Percentiles rank a stretch among this genome's conserved stretches.
These are phyloP conservation scores for Cyprinella venusta DNA, from an alignment of 2,797 vertebrate species.

Conservation along the genomic window DNA sequence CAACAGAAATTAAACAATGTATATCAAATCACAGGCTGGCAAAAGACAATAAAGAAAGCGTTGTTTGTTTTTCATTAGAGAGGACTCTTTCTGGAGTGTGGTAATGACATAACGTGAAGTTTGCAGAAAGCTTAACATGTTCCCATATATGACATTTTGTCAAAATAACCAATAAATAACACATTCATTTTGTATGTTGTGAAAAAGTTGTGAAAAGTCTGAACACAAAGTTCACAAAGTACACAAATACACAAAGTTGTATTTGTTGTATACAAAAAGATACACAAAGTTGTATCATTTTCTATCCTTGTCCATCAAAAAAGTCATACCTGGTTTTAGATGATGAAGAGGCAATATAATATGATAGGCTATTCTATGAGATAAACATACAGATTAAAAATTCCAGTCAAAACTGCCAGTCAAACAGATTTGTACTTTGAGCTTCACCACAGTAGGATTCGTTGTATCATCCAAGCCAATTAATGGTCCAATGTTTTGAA, in stretches of 20 bases:
- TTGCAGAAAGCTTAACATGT: conserved; percentile 40
- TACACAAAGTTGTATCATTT: background rate
- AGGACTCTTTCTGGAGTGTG: conserved; percentile 41
- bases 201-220: conserved; percentile 22
- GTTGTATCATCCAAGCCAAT: background rate
- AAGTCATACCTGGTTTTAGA: background rate
- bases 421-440: background rate
- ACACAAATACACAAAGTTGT: no score
- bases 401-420: background rate
- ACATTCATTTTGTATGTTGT: conserved; percentile 13
- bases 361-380: background rate
- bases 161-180: conserved; percentile 48
- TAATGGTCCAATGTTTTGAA: background rate
- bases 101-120: conserved; percentile 35
- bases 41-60: conserved; percentile 55
- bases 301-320: background rate
- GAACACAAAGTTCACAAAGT: background rate
- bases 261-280: no score
- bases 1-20: conserved; percentile 53
- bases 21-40: conserved; percentile 49
- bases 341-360: background rate
- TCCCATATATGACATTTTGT: conserved; percentile 48
- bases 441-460: background rate
- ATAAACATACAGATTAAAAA: background rate
- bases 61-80: conserved; percentile 46